These are phyloP conservation scores for Lophochroa leadbeateri DNA, from an alignment of 2,113 vertebrate species.

Conservation along the genomic window DNA sequence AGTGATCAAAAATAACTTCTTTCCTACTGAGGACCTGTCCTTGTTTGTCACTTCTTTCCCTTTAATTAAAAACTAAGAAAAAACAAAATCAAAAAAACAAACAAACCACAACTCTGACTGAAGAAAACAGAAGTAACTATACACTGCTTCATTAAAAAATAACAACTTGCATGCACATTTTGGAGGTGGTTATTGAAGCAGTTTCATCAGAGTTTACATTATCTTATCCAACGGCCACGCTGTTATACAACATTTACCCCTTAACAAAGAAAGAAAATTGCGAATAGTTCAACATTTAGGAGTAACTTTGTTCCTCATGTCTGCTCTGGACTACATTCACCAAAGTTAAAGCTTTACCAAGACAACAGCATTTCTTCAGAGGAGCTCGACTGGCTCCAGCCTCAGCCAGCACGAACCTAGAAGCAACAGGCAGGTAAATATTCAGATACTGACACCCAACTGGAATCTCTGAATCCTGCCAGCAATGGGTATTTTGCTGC, in stretches of 20 bases:
- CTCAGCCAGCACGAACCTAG: background rate
- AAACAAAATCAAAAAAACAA: background rate
- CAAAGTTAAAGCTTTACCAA: background rate
- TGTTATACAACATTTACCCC: background rate
- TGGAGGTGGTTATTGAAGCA: background rate
- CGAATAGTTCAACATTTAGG: background rate
- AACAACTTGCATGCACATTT: background rate
- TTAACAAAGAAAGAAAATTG: background rate
- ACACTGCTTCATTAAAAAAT: background rate
- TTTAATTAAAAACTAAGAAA: background rate
- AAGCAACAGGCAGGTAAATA: background rate
- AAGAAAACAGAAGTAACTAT: background rate
- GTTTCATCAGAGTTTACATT: background rate
- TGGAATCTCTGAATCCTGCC: background rate
- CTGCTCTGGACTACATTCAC: background rate
- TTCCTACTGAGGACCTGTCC: background rate
- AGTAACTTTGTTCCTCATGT: background rate
- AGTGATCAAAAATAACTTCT: background rate
- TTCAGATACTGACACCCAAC: background rate
- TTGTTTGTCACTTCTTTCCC: background rate
- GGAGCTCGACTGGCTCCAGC: background rate
- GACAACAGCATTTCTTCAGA: background rate
- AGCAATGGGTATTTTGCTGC: background rate
- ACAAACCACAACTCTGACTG: background rate
- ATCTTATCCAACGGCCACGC: background rate